These are phyloP conservation scores for Portevinia maculata DNA, from an alignment of 2,888 invertebrate species.

Conservation along the genomic window DNA sequence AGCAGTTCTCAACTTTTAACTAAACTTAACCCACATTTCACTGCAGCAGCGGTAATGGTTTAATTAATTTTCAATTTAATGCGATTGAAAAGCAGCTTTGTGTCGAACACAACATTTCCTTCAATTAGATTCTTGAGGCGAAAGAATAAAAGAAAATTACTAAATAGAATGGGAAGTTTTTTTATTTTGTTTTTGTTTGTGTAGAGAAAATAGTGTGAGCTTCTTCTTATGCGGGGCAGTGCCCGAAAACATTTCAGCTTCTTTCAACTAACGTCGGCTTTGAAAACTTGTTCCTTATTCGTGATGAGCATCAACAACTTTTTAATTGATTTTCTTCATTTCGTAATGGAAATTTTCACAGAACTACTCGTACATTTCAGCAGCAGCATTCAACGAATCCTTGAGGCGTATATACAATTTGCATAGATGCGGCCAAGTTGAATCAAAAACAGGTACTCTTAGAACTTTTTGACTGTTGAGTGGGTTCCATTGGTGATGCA, in stretches of 20 bases:
- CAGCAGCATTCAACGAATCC: not conserved
- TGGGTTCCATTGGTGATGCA: no score
- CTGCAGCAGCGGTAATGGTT: conserved; percentile 32
- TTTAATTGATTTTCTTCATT: conserved; percentile 60
- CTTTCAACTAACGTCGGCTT: conserved; percentile 17
- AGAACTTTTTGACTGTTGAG: no score
- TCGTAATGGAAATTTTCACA: conserved; percentile 45
- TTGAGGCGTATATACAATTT: no score
- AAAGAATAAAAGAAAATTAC: not conserved
- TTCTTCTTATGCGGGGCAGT: conserved; percentile 11
- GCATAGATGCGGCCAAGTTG: no score
- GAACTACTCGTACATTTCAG: conserved; percentile 2
- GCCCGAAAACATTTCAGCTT: conserved; percentile 20
- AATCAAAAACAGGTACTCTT: no score
- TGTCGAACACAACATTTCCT: conserved; percentile 20
- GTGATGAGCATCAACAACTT: conserved; percentile 71
- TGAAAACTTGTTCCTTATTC: conserved; percentile 24
- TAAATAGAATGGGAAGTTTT: not conserved
- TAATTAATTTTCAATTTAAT: conserved; percentile 71
- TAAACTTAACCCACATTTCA: conserved; percentile 54
- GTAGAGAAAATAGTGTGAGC: no score
- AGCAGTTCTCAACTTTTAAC: not conserved
- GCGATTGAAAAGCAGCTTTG: conserved; percentile 53
- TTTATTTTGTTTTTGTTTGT: no score
- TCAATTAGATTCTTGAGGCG: conserved; percentile 42